Conservation (phyloP, 2,113 vertebrate species). For the Trochalopteron elliotii region DNA sequence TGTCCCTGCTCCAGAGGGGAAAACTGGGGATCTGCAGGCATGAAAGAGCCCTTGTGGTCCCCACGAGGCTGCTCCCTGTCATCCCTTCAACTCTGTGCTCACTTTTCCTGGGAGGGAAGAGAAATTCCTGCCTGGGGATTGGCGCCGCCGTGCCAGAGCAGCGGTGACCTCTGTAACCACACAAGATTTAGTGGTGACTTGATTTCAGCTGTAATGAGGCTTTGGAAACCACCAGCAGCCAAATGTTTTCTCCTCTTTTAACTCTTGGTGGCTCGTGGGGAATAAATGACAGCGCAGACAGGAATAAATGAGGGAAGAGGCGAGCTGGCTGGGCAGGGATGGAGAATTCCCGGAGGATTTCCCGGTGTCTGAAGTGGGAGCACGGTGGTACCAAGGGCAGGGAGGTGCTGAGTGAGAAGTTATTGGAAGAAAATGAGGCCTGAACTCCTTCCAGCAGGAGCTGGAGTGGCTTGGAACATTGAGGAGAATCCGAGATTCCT, state of each 20-base stretch:
- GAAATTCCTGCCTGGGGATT: slow-evolving; percentile 52
- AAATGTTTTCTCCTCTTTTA: slow-evolving; percentile 59
- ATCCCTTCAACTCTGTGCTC: neutral
- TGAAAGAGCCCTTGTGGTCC: neutral
- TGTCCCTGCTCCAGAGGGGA: neutral
- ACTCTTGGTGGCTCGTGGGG: slow-evolving; percentile 8
- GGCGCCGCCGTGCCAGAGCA: slow-evolving; percentile 71
- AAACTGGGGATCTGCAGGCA: neutral
- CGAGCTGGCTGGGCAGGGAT: neutral
- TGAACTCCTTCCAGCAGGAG: neutral
- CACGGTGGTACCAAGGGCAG: neutral
- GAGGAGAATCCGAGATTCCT: fast-evolving
- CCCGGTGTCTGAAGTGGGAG: neutral
- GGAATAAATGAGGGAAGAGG: neutral
- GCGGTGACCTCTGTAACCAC: slow-evolving; percentile 74
- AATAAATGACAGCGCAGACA: neutral
- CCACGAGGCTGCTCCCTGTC: neutral
- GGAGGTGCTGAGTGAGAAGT: slow-evolving; percentile 33
- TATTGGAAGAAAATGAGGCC: neutral
- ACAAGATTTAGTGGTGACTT: slow-evolving; percentile 72
- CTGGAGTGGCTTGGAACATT: neutral
- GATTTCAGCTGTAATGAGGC: slow-evolving; percentile 73
- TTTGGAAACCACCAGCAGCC: slow-evolving; percentile 71
- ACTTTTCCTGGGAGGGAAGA: slow-evolving; percentile 30
- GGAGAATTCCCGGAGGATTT: neutral